Percentiles rank a stretch among this genome's conserved stretches.
These are phyloP conservation scores for Adelphocoris suturalis DNA, from an alignment of 2,888 invertebrate species.

Conservation along the genomic window DNA sequence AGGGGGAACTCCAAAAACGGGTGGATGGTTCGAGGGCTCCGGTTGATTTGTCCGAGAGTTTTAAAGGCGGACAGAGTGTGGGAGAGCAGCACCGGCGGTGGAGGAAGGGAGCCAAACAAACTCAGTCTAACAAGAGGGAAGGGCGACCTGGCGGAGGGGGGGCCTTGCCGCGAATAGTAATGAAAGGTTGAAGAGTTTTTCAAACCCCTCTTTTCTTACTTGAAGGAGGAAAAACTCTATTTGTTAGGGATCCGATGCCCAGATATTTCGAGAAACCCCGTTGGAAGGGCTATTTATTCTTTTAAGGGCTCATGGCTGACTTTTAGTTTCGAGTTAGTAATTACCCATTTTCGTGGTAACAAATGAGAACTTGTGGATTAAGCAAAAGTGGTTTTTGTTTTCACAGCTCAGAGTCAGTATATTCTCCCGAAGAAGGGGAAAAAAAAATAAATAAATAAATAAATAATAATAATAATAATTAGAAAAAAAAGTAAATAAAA, in stretches of 20 bases:
- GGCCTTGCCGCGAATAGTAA: conserved; percentile 62
- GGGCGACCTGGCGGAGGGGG: not conserved
- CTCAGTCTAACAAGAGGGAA: conserved; percentile 48
- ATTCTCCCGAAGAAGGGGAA: no score
- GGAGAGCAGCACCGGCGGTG: not conserved
- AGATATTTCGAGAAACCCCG: conserved; percentile 1
- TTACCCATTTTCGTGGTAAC: not conserved
- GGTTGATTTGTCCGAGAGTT: conserved; percentile 62
- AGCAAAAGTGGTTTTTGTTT: not conserved
- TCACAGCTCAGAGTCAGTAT: not conserved
- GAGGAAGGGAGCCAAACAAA: conserved; percentile 47
- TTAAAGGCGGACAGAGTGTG: conserved; percentile 54
- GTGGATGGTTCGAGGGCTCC: conserved; percentile 8
- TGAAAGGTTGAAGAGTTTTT: conserved; percentile 69
- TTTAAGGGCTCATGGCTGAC: conserved; percentile 4
- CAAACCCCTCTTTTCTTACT: conserved; percentile 32
- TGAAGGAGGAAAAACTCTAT: conserved; percentile 55
- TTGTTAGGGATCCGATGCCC: conserved; percentile 50
- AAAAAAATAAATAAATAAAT: no score
- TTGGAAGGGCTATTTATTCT: conserved; percentile 29
- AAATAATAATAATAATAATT: no score
- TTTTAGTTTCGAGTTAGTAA: not conserved
- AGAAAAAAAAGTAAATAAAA: no score
- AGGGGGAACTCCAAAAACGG: conserved; percentile 38
- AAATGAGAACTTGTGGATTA: not conserved